Evolutionary conservation across 2,888 invertebrate species (phyloP).

Genomic region (Rhopalosiphum nymphaeae): DNA sequence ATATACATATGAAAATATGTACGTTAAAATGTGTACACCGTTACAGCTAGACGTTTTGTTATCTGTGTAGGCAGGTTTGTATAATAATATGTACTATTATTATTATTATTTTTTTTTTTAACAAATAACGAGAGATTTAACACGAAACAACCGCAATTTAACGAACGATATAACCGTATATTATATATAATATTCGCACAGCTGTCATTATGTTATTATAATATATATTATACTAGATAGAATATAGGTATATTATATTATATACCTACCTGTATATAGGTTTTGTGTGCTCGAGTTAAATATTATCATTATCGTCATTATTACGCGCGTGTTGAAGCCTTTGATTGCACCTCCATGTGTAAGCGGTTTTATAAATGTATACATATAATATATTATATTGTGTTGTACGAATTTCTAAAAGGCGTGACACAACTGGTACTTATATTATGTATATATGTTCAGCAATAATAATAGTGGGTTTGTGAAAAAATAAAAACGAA

Average conservation of each 20-base stretch:
- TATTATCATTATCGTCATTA: background rate
- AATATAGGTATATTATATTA: background rate
- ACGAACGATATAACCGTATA: background rate
- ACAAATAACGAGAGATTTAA: constrained; percentile 4
- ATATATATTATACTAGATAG: background rate
- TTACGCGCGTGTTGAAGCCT: background rate
- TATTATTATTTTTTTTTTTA: background rate
- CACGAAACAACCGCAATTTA: constrained; percentile 17
- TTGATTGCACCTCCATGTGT: background rate
- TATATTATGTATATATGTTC: background rate
- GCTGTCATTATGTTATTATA: background rate
- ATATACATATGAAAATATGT: background rate
- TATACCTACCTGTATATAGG: background rate
- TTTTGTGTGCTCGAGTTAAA: background rate
- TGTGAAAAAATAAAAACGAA: background rate
- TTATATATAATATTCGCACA: background rate
- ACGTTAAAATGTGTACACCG: background rate
- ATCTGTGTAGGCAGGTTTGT: background rate
- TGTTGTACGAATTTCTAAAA: background rate
- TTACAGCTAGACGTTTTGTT: background rate
- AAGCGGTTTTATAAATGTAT: background rate
- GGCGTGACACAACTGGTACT: background rate
- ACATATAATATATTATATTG: background rate
- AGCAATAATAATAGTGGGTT: background rate
- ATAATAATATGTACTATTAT: background rate